Evolutionary conservation across 2,888 invertebrate species (phyloP).

Genomic region (Frankliniella fusca): DNA sequence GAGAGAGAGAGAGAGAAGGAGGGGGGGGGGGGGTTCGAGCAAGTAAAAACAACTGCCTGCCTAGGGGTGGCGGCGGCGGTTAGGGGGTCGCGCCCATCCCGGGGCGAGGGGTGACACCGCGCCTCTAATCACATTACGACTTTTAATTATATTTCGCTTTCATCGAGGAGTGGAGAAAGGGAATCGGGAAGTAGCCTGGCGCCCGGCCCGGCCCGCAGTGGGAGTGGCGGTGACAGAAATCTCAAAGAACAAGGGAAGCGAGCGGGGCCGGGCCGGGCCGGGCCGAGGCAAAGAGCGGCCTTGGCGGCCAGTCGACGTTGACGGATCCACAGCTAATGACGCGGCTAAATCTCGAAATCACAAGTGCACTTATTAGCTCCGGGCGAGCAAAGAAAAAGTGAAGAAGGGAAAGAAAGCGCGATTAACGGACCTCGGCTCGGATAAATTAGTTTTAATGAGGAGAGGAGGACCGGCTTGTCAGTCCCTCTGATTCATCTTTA

Average conservation of each 20-base stretch:
- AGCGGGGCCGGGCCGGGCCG: slow-evolving; percentile 29
- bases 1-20: neutral
- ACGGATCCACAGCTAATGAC: neutral
- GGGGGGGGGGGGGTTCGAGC: too few species aligned
- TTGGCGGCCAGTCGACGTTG: neutral
- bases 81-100: too few species aligned
- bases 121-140: slow-evolving; percentile 17
- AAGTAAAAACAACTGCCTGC: neutral
- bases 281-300: slow-evolving; percentile 34
- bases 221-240: slow-evolving; percentile 7
- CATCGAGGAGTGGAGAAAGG: slow-evolving; percentile 26
- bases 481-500: slow-evolving; percentile 23
- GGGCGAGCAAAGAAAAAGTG: slow-evolving; percentile 30
- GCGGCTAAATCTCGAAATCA: slow-evolving; percentile 31
- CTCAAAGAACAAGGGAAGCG: slow-evolving; percentile 28
- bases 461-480: slow-evolving; percentile 38
- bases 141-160: slow-evolving; percentile 26
- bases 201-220: neutral
- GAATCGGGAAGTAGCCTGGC: neutral
- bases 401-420: slow-evolving; percentile 27
- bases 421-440: slow-evolving; percentile 41
- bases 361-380: slow-evolving; percentile 27
- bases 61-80: too few species aligned
- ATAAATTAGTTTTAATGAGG: slow-evolving; percentile 45
- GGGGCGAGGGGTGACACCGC: neutral